Evolutionary conservation across 92 coral and sea anemone species (phyloP), one percentile per base, ranked within the genome.

Genomic region (Virgularia gustaviana): DNA sequence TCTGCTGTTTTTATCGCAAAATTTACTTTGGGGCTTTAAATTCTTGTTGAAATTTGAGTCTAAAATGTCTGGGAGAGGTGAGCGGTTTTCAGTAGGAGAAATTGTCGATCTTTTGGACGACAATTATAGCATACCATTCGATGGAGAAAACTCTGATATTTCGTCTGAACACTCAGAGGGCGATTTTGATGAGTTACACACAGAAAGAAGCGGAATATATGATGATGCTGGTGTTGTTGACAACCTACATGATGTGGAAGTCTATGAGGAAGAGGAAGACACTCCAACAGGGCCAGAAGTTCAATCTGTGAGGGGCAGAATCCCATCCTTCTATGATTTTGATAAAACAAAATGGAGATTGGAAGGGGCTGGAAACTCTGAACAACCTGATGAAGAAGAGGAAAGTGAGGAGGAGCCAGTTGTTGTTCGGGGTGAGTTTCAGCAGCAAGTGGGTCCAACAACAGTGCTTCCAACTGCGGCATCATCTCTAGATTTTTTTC

Each of bases 41-140:
- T n/a, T n/a, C n/a, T n/a, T n/a, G n/a, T n/a, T n/a, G n/a, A n/a
- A n/a, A n/a, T n/a, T n/a, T n/a, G n/a, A n/a, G n/a, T n/a, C n/a
- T n/a, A n/a, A n/a, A n/a, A n/a, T n/a, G n/a, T n/a, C n/a, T n/a
- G n/a, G n/a, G n/a, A n/a, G n/a, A n/a, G n/a, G n/a, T n/a, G n/a
- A n/a, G n/a, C n/a, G n/a, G n/a, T n/a, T n/a, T n/a, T n/a, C n/a
- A n/a, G n/a, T n/a, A n/a, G n/a, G n/a, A n/a, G n/a, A n/a, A n/a
- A n/a, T n/a, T n/a, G n/a, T n/a, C n/a, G n/a, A n/a, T n/a, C n/a
- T n/a, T n/a, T n/a, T n/a, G n/a, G n/a, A n/a, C n/a, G n/a, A n/a
- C n/a, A n/a, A n/a, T n/a, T n/a, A n/a, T 44, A 20, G 59, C 45
- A 67, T 67, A 67, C 74, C 74, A 23, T 67, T 67, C 13, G 37